A percentile compares a stretch with the other conserved stretches of the same genome.
Conservation (phyloP, 2,113 vertebrate species). For the Pseudorectes ferrugineus region DNA sequence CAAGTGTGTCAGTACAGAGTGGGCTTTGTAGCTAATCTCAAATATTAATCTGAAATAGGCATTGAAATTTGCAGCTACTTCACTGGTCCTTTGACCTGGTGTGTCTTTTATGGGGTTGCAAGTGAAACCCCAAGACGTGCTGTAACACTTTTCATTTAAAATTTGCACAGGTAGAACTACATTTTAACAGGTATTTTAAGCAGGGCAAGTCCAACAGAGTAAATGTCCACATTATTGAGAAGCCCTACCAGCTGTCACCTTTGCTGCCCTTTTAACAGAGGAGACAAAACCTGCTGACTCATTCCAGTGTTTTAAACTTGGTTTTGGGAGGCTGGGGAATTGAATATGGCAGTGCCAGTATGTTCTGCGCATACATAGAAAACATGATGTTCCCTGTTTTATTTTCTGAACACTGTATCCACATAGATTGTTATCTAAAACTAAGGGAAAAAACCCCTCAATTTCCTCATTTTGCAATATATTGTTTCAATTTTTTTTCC, state of each 20-base stretch:
- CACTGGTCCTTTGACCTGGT: neutral
- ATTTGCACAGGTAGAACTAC: neutral
- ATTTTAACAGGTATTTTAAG: neutral
- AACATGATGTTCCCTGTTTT: neutral
- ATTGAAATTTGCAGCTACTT: neutral
- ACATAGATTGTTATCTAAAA: neutral
- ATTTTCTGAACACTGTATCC: neutral
- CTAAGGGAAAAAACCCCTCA: accelerated
- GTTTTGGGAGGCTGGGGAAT: neutral
- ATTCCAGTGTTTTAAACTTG: neutral
- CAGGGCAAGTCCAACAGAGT: neutral
- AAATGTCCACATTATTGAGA: neutral
- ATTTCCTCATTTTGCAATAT: neutral
- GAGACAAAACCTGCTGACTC: neutral
- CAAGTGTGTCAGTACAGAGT: neutral
- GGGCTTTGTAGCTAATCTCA: neutral
- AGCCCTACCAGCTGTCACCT: neutral
- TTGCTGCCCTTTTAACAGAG: neutral
- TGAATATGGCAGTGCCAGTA: neutral
- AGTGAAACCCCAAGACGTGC: neutral
- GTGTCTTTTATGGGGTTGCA: neutral
- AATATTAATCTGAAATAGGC: neutral
- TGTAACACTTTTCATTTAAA: neutral
- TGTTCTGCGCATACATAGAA: neutral
- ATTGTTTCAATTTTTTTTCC: neutral